phyloP scores from a whole-genome alignment of 1,140 invertebrate species.

The Drosophila kikkawai region DNA sequence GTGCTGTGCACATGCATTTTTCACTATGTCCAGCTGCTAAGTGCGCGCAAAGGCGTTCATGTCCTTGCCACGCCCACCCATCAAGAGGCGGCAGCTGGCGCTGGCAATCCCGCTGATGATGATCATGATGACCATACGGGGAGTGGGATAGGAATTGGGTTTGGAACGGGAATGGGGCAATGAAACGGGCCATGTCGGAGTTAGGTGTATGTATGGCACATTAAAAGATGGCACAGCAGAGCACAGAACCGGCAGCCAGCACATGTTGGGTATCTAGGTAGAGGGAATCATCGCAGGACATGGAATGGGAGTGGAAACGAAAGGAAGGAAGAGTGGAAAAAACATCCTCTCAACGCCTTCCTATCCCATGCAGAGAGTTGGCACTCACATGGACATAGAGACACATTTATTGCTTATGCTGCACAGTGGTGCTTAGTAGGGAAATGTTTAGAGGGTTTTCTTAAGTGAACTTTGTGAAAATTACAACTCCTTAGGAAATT shows the following conservation, averaged over 20 bases:
- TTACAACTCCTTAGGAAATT: neutral
- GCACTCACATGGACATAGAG: constrained; percentile 46
- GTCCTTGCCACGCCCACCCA: constrained; percentile 59
- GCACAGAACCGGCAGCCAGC: constrained; percentile 45
- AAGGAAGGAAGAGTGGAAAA: constrained; percentile 24
- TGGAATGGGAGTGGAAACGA: neutral
- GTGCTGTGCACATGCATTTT: constrained; percentile 65
- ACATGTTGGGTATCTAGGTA: constrained; percentile 61
- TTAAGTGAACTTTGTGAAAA: neutral
- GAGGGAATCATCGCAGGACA: constrained; percentile 14
- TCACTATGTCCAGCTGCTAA: constrained; percentile 63
- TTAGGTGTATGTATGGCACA: constrained; percentile 69
- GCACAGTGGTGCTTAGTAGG: constrained; percentile 31
- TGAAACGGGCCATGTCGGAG: constrained; percentile 38
- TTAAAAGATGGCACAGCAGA: constrained; percentile 63
- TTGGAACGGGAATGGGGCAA: constrained; percentile 8
- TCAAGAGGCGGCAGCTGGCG: constrained; percentile 54
- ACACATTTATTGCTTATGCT: constrained; percentile 62
- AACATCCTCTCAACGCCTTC: constrained; percentile 60
- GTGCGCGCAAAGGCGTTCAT: constrained; percentile 59
- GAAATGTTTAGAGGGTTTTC: neutral
- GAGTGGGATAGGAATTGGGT: constrained; percentile 7
- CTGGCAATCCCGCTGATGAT: constrained; percentile 39
- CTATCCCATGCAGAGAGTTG: constrained; percentile 55
- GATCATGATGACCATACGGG: constrained; percentile 43